These are phyloP conservation scores for Atlantisia rogersi DNA, from an alignment of 2,113 vertebrate genomes.

Conservation along the genomic window DNA sequence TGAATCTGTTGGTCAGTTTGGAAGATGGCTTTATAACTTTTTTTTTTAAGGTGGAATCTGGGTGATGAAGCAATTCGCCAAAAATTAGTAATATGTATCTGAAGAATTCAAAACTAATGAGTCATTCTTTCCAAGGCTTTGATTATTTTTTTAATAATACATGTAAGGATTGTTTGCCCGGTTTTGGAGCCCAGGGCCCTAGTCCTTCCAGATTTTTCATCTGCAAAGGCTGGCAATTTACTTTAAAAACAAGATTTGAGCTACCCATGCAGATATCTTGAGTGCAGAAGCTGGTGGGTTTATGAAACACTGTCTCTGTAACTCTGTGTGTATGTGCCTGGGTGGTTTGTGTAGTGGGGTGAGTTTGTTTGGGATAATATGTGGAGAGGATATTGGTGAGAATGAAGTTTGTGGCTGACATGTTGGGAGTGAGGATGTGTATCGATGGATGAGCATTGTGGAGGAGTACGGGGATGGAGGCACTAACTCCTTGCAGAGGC, in stretches of 20 bases:
- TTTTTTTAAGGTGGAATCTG: not conserved
- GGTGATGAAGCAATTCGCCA: not conserved
- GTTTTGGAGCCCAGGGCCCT: not conserved
- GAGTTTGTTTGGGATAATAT: not conserved
- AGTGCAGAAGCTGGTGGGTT: constrained; percentile 39
- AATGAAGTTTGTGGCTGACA: not conserved
- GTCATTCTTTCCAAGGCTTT: constrained; percentile 20
- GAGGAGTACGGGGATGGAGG: not conserved
- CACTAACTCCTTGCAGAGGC: not conserved
- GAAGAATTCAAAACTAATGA: constrained; percentile 40
- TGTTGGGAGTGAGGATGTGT: not conserved
- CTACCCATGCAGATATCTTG: constrained; percentile 49
- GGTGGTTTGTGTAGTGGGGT: not conserved
- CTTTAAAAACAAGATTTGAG: constrained; percentile 46
- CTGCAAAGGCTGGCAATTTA: constrained; percentile 35
- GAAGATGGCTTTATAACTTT: not conserved
- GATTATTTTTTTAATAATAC: constrained; percentile 15
- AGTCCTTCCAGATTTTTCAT: constrained; percentile 20
- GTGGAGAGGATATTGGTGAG: not conserved
- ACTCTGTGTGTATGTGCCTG: not conserved
- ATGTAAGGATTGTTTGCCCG: constrained; percentile 13
- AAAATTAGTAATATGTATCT: not conserved
- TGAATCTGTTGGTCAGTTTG: not conserved
- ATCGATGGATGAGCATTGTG: not conserved
- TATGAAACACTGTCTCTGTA: constrained; percentile 7